Evolutionary conservation across 2,888 invertebrate species (phyloP).

Genomic region (Drosophila meridiana): DNA sequence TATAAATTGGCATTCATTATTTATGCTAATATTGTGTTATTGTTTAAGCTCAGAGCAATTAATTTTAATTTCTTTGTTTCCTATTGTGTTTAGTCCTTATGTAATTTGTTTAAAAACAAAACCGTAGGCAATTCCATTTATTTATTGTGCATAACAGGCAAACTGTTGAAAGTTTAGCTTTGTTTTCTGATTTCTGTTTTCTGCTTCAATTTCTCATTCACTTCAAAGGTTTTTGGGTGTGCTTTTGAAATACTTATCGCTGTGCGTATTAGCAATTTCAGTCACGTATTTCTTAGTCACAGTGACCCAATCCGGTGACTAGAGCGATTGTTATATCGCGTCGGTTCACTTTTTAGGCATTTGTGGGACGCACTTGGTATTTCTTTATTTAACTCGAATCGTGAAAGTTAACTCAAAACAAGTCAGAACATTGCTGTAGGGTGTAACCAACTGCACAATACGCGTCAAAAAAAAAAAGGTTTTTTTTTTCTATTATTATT

Average conservation of each 20-base stretch:
- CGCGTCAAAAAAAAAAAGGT: not conserved
- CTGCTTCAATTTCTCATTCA: slow-evolving; percentile 14
- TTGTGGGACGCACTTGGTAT: slow-evolving; percentile 64
- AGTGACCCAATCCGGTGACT: slow-evolving; percentile 46
- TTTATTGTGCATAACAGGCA: slow-evolving; percentile 42
- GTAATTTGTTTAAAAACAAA: slow-evolving; percentile 35
- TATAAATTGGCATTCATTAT: not conserved
- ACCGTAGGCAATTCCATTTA: slow-evolving; percentile 15
- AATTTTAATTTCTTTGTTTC: not conserved
- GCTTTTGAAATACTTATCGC: slow-evolving; percentile 23
- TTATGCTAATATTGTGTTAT: not conserved
- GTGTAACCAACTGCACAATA: not conserved
- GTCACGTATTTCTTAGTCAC: slow-evolving; percentile 50
- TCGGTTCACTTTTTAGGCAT: slow-evolving; percentile 42
- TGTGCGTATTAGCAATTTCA: slow-evolving; percentile 39
- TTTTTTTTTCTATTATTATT: too few species aligned
- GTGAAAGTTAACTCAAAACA: slow-evolving; percentile 60
- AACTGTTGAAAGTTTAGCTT: slow-evolving; percentile 49
- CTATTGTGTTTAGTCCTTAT: slow-evolving; percentile 31
- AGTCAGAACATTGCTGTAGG: not conserved
- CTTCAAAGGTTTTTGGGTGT: slow-evolving; percentile 26
- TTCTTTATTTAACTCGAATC: slow-evolving; percentile 24
- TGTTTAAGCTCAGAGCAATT: not conserved
- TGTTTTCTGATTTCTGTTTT: slow-evolving; percentile 22
- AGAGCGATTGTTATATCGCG: slow-evolving; percentile 37